These are phyloP conservation scores for Tachystola acroxantha DNA, from an alignment of 2,888 invertebrate genomes.

Conservation along the genomic window DNA sequence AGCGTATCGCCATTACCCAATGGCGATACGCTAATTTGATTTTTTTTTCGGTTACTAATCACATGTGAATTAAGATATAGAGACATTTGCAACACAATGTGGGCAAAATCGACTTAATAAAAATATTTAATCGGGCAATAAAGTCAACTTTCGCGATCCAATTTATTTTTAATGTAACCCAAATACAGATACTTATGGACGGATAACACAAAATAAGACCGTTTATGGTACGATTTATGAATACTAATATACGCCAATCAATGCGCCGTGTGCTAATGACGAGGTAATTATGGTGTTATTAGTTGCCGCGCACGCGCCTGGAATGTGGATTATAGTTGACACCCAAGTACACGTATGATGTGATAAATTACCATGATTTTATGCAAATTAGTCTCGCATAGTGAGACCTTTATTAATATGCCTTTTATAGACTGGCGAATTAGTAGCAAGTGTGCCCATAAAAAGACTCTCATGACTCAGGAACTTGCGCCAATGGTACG, in stretches of 20 bases:
- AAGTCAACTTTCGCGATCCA: background rate
- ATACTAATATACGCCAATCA: constrained; percentile 4
- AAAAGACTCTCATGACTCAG: too few relatives aligned
- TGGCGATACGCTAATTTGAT: too few relatives aligned
- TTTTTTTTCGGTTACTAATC: too few relatives aligned
- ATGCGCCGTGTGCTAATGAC: constrained; percentile 5
- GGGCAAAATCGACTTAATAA: too few relatives aligned
- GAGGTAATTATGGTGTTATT: constrained; percentile 9
- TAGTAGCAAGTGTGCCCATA: too few relatives aligned
- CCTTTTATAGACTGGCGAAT: background rate
- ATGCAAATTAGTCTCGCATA: constrained; percentile 2
- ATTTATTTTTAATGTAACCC: constrained; percentile 1
- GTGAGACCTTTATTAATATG: background rate
- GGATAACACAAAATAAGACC: background rate
- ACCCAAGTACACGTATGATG: constrained; percentile 3
- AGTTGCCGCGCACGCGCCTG: constrained; percentile 1
- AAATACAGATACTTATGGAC: constrained; percentile 3
- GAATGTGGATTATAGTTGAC: constrained; percentile 6
- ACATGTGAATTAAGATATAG: too few relatives aligned
- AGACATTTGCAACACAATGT: too few relatives aligned
- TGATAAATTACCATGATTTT: constrained; percentile 5
- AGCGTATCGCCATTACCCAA: too few relatives aligned
- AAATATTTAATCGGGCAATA: too few relatives aligned
- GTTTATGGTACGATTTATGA: constrained; percentile 9
- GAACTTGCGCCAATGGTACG: too few relatives aligned